phyloP scores from a whole-genome alignment of 64 coral and sea anemone species.

The Orbicella faveolata region DNA sequence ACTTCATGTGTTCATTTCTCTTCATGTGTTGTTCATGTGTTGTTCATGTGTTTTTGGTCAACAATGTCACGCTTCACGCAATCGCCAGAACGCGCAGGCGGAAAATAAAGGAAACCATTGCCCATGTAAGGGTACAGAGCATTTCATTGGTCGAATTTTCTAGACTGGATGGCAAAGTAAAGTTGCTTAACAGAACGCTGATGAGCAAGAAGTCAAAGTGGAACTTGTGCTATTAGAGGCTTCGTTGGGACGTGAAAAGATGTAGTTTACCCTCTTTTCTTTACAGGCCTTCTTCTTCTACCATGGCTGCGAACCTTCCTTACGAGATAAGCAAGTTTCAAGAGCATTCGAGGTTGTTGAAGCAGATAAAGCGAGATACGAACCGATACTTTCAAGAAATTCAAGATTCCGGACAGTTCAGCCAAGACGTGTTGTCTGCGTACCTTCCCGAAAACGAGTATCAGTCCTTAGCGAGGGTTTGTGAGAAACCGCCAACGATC shows the following conservation, averaged over 20 bases:
- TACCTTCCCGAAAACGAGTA: conserved; percentile 87
- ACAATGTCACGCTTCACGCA: conserved; percentile 21
- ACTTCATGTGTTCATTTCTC: no score
- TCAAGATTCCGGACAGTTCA: conserved; percentile 80
- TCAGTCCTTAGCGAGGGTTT: conserved; percentile 82
- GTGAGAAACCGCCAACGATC: conserved; percentile 94
- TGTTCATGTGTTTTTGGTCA: neutral
- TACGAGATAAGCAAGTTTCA: conserved; percentile 98
- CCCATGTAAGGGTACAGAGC: neutral
- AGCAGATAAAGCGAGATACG: conserved; percentile 93
- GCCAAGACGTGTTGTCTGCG: conserved; percentile 70
- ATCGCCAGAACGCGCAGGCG: neutral
- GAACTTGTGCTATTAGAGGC: neutral
- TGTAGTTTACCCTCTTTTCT: neutral
- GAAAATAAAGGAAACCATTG: neutral
- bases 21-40: neutral
- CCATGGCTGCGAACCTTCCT: conserved; percentile 87
- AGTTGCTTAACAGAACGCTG: no score
- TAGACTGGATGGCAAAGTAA: neutral
- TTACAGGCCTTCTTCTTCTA: neutral
- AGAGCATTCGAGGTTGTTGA: conserved; percentile 83
- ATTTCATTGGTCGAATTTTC: conserved; percentile 2
- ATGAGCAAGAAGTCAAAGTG: neutral
- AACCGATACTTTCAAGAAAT: conserved; percentile 84
- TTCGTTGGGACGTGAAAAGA: neutral